Percentiles rank a stretch among this genome's conserved stretches.
Evolutionary conservation across 2,888 invertebrate species (phyloP).

Genomic region (Spatulosminthurus flaviceps): DNA sequence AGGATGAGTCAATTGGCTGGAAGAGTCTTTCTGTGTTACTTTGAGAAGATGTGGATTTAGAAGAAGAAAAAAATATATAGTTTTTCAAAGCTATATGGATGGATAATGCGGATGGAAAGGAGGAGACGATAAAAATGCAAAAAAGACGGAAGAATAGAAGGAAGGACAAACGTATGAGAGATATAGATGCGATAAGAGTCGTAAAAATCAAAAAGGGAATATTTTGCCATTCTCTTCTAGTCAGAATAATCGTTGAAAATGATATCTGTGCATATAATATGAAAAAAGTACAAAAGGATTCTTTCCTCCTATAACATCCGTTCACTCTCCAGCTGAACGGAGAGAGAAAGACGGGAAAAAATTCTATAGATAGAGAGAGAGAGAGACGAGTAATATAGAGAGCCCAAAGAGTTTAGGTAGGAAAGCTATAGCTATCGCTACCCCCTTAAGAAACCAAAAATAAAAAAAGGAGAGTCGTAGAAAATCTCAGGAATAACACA

Average conservation of each 20-base stretch:
- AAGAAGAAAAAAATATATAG: too few relatives aligned
- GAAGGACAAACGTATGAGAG: conserved; percentile 43
- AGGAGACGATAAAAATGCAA: conserved; percentile 52
- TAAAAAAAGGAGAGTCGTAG: background rate
- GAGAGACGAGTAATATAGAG: background rate
- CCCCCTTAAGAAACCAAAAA: background rate
- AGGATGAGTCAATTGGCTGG: conserved; percentile 60
- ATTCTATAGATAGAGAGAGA: background rate
- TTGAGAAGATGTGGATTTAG: conserved; percentile 28
- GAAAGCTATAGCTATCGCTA: background rate
- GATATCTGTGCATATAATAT: conserved; percentile 51
- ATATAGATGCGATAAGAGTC: conserved; percentile 57
- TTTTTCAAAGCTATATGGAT: conserved; percentile 42
- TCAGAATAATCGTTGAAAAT: conserved; percentile 57
- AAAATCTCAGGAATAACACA: conserved; percentile 18
- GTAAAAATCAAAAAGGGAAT: conserved; percentile 58
- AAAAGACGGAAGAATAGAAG: conserved; percentile 41
- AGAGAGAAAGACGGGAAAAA: background rate
- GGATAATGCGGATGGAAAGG: conserved; percentile 47
- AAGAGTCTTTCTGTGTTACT: conserved; percentile 46
- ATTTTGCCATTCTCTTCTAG: conserved; percentile 55
- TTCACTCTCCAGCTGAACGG: conserved; percentile 7
- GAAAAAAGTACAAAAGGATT: conserved; percentile 10
- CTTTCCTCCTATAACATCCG: conserved; percentile 12
- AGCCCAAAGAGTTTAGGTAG: background rate